A percentile compares a stretch with the other conserved stretches of the same genome.
These are phyloP conservation scores for Trochalopteron elliotii DNA, from an alignment of 2,113 vertebrate genomes.

Conservation along the genomic window DNA sequence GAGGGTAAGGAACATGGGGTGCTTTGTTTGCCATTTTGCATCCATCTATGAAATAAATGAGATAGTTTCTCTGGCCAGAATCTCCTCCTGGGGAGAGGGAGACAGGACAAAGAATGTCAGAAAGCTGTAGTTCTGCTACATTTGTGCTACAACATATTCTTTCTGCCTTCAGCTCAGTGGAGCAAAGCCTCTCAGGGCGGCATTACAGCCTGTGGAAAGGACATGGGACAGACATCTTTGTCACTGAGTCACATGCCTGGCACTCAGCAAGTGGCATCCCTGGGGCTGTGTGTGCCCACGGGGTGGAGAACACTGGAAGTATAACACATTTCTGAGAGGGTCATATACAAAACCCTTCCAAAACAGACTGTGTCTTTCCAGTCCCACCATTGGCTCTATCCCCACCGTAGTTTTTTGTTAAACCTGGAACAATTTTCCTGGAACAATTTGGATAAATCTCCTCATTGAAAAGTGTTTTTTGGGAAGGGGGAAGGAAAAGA, in stretches of 20 bases:
- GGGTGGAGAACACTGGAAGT: fast-evolving
- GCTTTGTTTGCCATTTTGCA: not conserved
- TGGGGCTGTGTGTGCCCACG: fast-evolving
- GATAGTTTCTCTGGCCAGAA: not conserved
- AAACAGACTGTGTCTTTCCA: not conserved
- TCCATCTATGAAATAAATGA: not conserved
- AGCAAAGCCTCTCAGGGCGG: not conserved
- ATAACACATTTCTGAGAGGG: not conserved
- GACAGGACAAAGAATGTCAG: not conserved
- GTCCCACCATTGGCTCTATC: not conserved
- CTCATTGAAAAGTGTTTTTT: not conserved
- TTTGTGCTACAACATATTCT: not conserved
- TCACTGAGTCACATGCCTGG: fast-evolving
- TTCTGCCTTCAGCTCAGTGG: not conserved
- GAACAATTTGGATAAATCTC: not conserved
- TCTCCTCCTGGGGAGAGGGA: not conserved
- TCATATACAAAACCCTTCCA: not conserved
- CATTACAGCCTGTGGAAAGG: not conserved
- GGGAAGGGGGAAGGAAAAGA: not conserved
- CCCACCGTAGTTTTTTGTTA: too few species aligned
- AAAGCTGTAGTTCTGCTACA: not conserved
- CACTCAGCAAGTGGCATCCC: not conserved
- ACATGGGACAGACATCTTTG: not conserved
- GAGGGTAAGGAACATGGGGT: not conserved
- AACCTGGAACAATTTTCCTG: too few species aligned